phyloP scores from a whole-genome alignment of 1,140 invertebrate genomes.

The Trypoxylus dichotomus region DNA sequence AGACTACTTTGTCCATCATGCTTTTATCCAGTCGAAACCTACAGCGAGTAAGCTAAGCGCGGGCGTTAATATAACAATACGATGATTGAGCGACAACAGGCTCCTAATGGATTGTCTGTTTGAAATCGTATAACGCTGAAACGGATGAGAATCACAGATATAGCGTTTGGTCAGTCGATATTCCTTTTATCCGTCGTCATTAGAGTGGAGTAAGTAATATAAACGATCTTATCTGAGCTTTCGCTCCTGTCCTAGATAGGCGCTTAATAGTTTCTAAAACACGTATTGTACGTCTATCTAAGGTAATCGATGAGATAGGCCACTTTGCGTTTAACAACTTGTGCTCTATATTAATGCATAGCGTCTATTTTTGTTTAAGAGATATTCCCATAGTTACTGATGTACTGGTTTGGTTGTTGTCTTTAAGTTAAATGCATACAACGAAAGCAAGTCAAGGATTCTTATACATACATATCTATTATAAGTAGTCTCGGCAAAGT shows the following conservation, averaged over 20 bases:
- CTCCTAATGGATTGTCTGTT: constrained; percentile 16
- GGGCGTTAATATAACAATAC: background rate
- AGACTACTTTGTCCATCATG: background rate
- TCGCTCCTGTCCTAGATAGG: background rate
- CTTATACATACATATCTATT: no score
- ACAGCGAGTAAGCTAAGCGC: background rate
- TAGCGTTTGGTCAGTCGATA: background rate
- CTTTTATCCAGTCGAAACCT: background rate
- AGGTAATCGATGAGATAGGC: background rate
- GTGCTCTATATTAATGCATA: background rate
- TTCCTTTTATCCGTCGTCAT: background rate
- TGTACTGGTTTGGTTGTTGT: background rate
- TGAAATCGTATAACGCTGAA: background rate
- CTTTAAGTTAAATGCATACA: no score
- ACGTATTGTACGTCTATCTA: background rate
- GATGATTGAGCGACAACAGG: constrained; percentile 23
- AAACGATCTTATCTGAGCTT: background rate
- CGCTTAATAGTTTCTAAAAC: background rate
- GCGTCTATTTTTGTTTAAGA: background rate
- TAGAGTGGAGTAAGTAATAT: background rate
- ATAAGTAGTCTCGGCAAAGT: no score
- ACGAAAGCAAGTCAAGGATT: no score
- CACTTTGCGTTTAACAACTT: background rate
- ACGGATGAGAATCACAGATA: background rate
- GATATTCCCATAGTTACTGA: background rate